These are phyloP conservation scores for Toxonevra muliebris DNA, from an alignment of 2,888 invertebrate species.

Conservation along the genomic window DNA sequence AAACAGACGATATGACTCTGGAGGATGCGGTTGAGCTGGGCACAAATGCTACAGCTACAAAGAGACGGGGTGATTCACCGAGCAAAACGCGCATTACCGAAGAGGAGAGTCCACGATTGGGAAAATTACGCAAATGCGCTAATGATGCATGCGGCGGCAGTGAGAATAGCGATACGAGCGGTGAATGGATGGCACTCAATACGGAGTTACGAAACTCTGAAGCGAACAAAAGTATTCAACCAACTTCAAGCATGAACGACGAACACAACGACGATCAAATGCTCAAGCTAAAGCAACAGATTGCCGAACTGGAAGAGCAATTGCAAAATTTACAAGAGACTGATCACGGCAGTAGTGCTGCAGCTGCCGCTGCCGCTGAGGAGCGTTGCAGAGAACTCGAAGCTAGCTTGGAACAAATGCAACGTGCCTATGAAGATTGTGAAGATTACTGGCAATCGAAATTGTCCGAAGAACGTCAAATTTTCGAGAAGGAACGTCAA, in stretches of 20 bases:
- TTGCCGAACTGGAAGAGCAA: conserved; percentile 55
- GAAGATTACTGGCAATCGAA: conserved; percentile 89
- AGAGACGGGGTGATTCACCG: conserved; percentile 69
- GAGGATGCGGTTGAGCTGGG: conserved; percentile 40
- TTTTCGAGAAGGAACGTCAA: conserved; percentile 76
- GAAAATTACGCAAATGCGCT: conserved; percentile 69
- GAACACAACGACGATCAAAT: conserved; percentile 46
- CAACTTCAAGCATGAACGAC: background rate
- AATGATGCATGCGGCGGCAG: conserved; percentile 63
- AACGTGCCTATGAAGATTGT: conserved; percentile 81
- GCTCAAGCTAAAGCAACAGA: conserved; percentile 49
- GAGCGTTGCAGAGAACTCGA: conserved; percentile 75
- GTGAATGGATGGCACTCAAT: conserved; percentile 64
- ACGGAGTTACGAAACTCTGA: conserved; percentile 57
- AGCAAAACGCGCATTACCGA: conserved; percentile 66
- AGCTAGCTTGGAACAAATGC: conserved; percentile 77
- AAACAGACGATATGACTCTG: conserved; percentile 36
- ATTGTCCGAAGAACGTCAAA: conserved; percentile 78
- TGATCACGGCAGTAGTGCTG: background rate
- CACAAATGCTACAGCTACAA: conserved; percentile 60
- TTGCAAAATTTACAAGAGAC: conserved; percentile 44
- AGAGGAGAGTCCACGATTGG: conserved; percentile 69
- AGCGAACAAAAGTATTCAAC: background rate
- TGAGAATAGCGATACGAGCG: conserved; percentile 61
- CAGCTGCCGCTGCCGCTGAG: too few species aligned